Percentiles rank a stretch among this genome's conserved stretches.
Conservation (phyloP, 2,888 invertebrate species). For the Lamellibrachia satsuma region DNA sequence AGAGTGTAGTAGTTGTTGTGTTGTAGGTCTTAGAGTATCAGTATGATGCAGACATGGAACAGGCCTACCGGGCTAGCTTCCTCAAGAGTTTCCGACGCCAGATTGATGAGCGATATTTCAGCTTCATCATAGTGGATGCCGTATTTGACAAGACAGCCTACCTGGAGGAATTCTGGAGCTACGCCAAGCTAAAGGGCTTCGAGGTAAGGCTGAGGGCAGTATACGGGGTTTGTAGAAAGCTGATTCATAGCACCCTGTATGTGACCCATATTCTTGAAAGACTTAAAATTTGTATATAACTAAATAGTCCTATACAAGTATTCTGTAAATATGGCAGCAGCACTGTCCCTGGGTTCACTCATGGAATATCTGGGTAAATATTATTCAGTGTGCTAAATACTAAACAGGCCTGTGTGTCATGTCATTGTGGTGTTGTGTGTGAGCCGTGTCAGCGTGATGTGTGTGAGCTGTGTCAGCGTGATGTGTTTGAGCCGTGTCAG, state of each 20-base stretch:
- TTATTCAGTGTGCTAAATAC: too few relatives aligned
- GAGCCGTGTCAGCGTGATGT: neutral
- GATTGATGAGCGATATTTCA: constrained; percentile 87
- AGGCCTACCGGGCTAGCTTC: constrained; percentile 81
- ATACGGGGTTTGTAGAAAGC: neutral
- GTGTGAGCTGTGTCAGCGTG: neutral
- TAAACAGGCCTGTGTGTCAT: neutral
- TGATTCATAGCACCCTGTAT: neutral
- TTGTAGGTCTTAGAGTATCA: neutral
- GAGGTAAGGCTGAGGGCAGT: constrained; percentile 71
- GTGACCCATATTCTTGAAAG: neutral
- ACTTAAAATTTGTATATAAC: too few relatives aligned
- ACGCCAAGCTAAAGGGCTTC: constrained; percentile 81
- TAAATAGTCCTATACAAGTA: too few relatives aligned
- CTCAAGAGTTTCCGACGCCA: constrained; percentile 90
- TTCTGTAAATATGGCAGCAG: too few relatives aligned
- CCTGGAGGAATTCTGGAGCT: constrained; percentile 89
- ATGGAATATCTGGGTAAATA: too few relatives aligned
- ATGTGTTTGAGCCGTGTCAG: too few relatives aligned
- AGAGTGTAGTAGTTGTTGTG: neutral
- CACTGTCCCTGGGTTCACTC: too few relatives aligned
- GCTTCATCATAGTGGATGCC: constrained; percentile 91
- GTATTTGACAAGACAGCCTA: constrained; percentile 80
- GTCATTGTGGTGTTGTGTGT: neutral
- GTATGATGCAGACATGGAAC: constrained; percentile 75